phyloP scores from a whole-genome alignment of 2,888 invertebrate genomes.

The Homarus gammarus region DNA sequence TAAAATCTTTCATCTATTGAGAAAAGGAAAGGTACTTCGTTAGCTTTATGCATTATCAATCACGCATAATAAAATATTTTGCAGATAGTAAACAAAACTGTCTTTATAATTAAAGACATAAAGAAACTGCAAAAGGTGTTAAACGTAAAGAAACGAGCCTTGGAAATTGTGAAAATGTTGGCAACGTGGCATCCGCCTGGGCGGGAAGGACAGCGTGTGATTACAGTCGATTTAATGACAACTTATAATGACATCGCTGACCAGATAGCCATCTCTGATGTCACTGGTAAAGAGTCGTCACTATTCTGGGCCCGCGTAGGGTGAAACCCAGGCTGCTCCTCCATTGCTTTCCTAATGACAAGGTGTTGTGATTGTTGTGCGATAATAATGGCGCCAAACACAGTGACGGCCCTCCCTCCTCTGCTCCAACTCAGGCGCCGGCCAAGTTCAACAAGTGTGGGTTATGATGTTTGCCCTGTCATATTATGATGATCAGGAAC shows the following conservation, averaged over 20 bases:
- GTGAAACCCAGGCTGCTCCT: background rate
- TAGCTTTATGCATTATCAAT: background rate
- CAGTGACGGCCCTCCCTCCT: too few relatives aligned
- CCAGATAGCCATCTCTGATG: conserved; percentile 35
- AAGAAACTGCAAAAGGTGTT: background rate
- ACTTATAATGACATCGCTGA: conserved; percentile 25
- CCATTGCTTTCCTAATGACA: conserved; percentile 5
- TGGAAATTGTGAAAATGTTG: background rate
- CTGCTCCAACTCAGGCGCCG: too few relatives aligned
- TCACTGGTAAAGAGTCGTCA: background rate
- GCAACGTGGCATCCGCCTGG: background rate
- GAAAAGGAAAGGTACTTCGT: background rate
- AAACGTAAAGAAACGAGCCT: background rate
- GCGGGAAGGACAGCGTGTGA: conserved; percentile 9
- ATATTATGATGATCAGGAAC: too few relatives aligned
- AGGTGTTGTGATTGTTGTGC: conserved; percentile 26
- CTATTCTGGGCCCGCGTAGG: background rate
- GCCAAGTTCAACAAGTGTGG: too few relatives aligned
- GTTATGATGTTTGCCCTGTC: too few relatives aligned
- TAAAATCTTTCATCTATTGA: background rate
- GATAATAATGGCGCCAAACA: too few relatives aligned
- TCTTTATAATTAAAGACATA: too few relatives aligned
- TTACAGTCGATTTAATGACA: conserved; percentile 46
- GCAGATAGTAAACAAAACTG: background rate
- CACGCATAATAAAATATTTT: too few relatives aligned